A percentile compares a stretch with the other conserved stretches of the same genome.
These are phyloP conservation scores for Poecilia picta DNA, from an alignment of 2,797 vertebrate genomes.

Conservation along the genomic window DNA sequence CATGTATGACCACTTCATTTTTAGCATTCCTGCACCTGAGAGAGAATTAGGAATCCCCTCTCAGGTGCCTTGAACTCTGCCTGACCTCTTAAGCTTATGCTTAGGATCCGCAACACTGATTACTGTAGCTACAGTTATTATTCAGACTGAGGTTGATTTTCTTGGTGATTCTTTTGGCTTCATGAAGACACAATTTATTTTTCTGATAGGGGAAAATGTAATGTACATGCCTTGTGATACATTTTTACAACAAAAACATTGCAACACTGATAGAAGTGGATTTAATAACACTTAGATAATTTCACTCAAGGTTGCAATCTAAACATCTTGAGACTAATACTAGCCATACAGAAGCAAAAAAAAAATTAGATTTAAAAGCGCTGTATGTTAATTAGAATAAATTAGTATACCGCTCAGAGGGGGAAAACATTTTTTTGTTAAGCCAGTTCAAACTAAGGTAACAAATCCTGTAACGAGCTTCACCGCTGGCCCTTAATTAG, in stretches of 20 bases:
- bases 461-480: background rate
- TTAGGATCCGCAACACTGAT: background rate
- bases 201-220: background rate
- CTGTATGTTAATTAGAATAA: background rate
- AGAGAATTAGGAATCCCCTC: background rate
- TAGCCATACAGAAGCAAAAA: background rate
- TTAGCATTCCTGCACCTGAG: background rate
- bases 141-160: background rate
- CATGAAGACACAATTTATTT: background rate
- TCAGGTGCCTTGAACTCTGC: constrained; percentile 1
- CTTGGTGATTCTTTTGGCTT: background rate
- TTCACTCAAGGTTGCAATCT: background rate
- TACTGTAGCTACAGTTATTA: background rate
- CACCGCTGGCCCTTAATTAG: constrained; percentile 5
- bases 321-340: background rate
- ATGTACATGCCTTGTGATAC: background rate
- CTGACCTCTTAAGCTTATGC: constrained; percentile 3
- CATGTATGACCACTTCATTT: background rate
- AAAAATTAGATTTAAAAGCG: background rate
- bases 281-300: background rate
- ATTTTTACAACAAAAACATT: background rate
- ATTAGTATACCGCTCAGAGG: background rate
- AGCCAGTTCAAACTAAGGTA: background rate
- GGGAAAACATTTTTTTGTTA: background rate
- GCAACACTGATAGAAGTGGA: background rate